phyloP scores from a whole-genome alignment of 2,797 vertebrate species.

The Notolepis coatsorum region DNA sequence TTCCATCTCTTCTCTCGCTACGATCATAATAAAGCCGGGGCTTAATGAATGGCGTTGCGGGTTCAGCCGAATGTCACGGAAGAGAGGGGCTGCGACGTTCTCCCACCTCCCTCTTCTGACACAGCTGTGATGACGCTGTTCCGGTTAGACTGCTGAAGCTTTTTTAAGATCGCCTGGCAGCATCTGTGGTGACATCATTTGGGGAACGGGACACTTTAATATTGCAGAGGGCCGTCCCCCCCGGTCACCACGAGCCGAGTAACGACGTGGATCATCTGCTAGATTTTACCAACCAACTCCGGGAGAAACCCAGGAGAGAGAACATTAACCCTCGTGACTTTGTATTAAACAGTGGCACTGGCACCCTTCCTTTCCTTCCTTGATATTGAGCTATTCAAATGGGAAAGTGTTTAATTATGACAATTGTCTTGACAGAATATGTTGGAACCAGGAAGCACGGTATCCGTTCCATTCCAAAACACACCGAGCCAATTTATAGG shows the following conservation, averaged over 20 bases:
- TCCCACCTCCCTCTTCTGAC: conserved; percentile 30
- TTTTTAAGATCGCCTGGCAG: conserved; percentile 27
- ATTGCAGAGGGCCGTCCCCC: conserved; percentile 45
- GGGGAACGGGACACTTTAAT: conserved; percentile 42
- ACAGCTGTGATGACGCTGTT: conserved; percentile 29
- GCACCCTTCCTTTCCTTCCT: not conserved
- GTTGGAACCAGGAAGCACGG: not conserved
- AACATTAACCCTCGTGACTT: conserved; percentile 36
- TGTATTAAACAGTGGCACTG: conserved; percentile 28
- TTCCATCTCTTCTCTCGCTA: not conserved
- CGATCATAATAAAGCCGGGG: not conserved
- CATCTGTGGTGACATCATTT: conserved; percentile 23
- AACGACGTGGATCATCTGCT: conserved; percentile 26
- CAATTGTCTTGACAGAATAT: not conserved
- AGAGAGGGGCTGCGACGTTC: no score
- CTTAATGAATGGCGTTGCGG: not conserved
- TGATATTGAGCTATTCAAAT: not conserved
- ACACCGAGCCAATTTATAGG: not conserved
- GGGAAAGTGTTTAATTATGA: not conserved
- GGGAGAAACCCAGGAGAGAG: conserved; percentile 13
- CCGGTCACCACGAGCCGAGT: conserved; percentile 29
- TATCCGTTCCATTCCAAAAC: not conserved
- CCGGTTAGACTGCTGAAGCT: conserved; percentile 18
- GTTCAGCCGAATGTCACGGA: not conserved
- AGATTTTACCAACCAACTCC: conserved; percentile 26